These are phyloP conservation scores for Prionchulus punctatus DNA, from an alignment of 2,888 invertebrate species.

Conservation along the genomic window DNA sequence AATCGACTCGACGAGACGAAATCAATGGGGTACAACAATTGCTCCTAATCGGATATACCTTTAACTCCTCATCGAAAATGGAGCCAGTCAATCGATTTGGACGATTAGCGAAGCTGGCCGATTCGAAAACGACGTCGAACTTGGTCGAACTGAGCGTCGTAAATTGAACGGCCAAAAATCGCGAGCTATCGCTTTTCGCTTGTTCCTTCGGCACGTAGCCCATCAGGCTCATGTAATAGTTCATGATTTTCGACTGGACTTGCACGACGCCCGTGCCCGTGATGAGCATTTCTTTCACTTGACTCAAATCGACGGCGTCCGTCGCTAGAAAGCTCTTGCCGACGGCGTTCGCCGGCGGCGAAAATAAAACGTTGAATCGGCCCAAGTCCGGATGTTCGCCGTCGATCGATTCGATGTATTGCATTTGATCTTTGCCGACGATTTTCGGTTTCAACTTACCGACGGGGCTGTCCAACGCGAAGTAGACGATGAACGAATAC, in stretches of 20 bases:
- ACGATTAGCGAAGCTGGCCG: slow-evolving; percentile 46
- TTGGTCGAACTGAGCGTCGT: slow-evolving; percentile 60
- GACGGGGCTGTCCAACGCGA: slow-evolving; percentile 30
- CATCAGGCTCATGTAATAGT: slow-evolving; percentile 9
- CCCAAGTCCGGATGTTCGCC: slow-evolving; percentile 64
- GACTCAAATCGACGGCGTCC: slow-evolving; percentile 22
- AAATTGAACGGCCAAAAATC: slow-evolving; percentile 39
- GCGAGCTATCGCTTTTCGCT: slow-evolving; percentile 20
- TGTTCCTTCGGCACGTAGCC: slow-evolving; percentile 6
- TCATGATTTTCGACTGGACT: not conserved
- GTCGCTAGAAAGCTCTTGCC: slow-evolving; percentile 23
- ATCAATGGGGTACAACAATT: too few species aligned
- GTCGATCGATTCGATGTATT: slow-evolving; percentile 39
- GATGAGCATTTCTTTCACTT: slow-evolving; percentile 27
- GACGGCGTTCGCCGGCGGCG: not conserved
- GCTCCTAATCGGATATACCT: too few species aligned
- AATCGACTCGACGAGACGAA: too few species aligned
- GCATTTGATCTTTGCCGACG: slow-evolving; percentile 21
- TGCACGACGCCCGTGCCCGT: slow-evolving; percentile 4
- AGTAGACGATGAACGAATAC: slow-evolving; percentile 10
- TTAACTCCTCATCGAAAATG: slow-evolving; percentile 49
- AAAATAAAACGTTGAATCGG: slow-evolving; percentile 46
- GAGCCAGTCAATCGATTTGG: slow-evolving; percentile 45
- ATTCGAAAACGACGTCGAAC: slow-evolving; percentile 65
- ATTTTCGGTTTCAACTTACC: slow-evolving; percentile 36